Base-by-base conservation (phyloP, 2,888 invertebrate species). In the Apoda limacodes region DNA sequence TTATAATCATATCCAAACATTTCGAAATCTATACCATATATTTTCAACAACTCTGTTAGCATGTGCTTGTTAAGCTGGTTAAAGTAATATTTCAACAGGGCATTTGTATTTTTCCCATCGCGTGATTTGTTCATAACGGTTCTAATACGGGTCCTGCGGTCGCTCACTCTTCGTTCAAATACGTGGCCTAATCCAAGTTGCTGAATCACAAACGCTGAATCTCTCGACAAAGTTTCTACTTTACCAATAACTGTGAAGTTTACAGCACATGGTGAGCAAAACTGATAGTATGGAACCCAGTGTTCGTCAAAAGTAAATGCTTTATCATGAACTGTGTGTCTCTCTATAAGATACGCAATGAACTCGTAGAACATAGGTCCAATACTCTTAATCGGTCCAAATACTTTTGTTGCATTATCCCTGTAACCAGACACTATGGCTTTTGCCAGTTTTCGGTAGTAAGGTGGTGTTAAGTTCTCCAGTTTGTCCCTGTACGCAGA, bases 401-500 rank as follows among this genome's bases (percentile, higher is more conserved):
- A 54, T 9, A 55, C 42, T 42, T 55, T 52, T 6, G 51, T 60
- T 4, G 70, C 61, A 27, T 60, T 57, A 34, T 66, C 66, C 50
- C 86, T 78, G 50, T 87, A 84, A 39, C 83, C 82, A 41, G 83
- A 74, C 20, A 88, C 84, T 36, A 89, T 89, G 32, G 84, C 65
- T 39, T 80, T 82, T 22, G 88, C 88, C 35, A 89, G 69, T 46
- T 86, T 85, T 51, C 87, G 84, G 51, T 89, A 89, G 53, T 84
- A 87, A 5, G 85, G 87, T 40, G 88, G 87, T 2, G 85, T 84
- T 35, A 85, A 75, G 46, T 87, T 85, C 59, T 89, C 88, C 38
- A 93, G 74, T 69, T 89, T 89, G 55, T 89, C 88, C 25, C 89
- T 80, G 55, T 88, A 89, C 9, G 88, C 89, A 27, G 89, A 89